These are phyloP conservation scores for Sula dactylatra DNA, from an alignment of 2,113 vertebrate species.

Conservation along the genomic window DNA sequence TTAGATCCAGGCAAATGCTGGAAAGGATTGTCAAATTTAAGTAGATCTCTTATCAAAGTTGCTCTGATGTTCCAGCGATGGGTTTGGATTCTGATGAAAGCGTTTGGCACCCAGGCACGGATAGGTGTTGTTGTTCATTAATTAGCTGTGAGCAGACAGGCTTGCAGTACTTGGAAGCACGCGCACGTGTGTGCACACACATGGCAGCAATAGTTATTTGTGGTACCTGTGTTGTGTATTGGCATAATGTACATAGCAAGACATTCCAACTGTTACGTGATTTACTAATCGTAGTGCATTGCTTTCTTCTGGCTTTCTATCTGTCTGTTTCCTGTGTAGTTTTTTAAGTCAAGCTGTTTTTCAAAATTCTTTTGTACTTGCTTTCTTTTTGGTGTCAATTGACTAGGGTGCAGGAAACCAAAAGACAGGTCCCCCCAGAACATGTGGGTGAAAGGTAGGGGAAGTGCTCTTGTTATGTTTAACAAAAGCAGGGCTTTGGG, in stretches of 20 bases:
- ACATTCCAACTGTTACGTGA: background rate
- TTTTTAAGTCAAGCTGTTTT: background rate
- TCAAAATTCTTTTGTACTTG: background rate
- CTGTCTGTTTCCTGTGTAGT: rapidly evolving
- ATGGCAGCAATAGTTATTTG: background rate
- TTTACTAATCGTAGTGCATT: background rate
- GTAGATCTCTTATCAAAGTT: background rate
- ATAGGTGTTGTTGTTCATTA: background rate
- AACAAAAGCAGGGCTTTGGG: background rate
- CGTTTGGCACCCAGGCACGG: background rate
- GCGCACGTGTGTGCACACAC: background rate
- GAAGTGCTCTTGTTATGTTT: background rate
- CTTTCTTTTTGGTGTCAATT: background rate
- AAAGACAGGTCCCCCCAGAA: background rate
- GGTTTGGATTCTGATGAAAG: background rate
- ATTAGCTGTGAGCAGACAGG: background rate
- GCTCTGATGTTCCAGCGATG: background rate
- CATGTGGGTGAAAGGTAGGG: background rate
- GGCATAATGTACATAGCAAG: background rate
- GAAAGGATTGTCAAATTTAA: background rate
- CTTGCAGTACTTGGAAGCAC: too few relatives aligned
- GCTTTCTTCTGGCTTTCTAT: background rate
- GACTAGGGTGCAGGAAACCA: rapidly evolving
- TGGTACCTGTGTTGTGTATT: background rate
- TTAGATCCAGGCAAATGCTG: background rate